Conservation (phyloP, 35 echinoderm and acorn worm species). For the Amphiura filiformis region DNA sequence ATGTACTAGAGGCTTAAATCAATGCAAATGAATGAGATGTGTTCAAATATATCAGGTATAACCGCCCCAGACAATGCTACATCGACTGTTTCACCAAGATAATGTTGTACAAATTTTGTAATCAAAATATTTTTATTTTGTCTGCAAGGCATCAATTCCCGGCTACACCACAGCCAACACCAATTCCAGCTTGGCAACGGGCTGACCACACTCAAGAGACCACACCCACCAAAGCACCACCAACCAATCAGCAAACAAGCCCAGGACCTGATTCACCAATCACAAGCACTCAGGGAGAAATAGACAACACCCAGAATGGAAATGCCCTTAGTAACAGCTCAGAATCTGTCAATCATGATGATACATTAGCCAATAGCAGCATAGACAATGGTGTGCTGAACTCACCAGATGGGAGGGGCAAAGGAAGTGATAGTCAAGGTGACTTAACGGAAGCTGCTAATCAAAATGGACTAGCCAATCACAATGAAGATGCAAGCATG, state of each 20-base stretch:
- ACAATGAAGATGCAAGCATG: too few species aligned
- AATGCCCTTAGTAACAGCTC: not conserved
- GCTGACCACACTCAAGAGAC: not conserved
- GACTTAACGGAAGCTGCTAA: too few species aligned
- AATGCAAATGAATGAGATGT: too few species aligned
- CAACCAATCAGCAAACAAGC: not conserved
- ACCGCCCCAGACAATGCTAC: too few species aligned
- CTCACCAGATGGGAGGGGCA: too few species aligned
- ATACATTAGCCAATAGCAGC: not conserved
- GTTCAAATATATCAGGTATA: too few species aligned
- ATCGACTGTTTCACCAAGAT: too few species aligned
- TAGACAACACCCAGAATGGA: not conserved
- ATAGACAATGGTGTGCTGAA: not conserved
- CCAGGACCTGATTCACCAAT: not conserved
- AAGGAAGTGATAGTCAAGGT: too few species aligned
- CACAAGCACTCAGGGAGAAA: not conserved
- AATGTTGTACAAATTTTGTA: too few species aligned
- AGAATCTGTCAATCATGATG: not conserved
- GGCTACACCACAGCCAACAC: constrained; percentile 34
- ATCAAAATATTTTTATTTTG: too few species aligned
- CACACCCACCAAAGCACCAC: not conserved
- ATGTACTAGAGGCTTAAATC: too few species aligned
- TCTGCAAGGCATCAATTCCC: constrained; percentile 60
- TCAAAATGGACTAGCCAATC: too few species aligned
- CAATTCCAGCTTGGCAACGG: constrained; percentile 57